These are phyloP conservation scores for Formica aserva DNA, from an alignment of 2,888 invertebrate genomes.

Conservation along the genomic window DNA sequence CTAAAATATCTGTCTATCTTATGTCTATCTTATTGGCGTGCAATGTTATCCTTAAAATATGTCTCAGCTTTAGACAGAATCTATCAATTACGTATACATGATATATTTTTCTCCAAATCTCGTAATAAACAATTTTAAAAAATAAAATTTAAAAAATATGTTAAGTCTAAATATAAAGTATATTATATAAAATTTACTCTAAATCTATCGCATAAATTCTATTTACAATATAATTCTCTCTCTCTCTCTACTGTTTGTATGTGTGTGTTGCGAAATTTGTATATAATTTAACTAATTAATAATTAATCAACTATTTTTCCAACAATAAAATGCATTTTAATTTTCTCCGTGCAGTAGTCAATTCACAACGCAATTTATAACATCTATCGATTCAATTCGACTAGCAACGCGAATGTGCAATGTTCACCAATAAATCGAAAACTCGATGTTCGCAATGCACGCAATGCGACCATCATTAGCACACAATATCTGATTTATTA, in stretches of 20 bases:
- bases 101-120: neutral
- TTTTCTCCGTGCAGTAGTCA: neutral
- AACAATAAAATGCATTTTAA: neutral
- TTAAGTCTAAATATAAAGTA: neutral
- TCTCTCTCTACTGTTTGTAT: no score
- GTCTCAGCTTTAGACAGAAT: neutral
- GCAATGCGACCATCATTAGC: constrained; percentile 9
- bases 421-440: neutral
- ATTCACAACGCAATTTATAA: neutral
- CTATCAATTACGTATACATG: neutral
- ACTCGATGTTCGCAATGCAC: neutral
- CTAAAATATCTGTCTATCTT: constrained; percentile 39
- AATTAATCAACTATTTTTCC: neutral
- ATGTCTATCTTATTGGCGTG: constrained; percentile 23
- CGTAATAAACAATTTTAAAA: neutral
- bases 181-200: neutral
- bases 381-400: neutral
- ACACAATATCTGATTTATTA: constrained; percentile 58
- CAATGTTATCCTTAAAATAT: constrained; percentile 9
- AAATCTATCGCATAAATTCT: neutral
- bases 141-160: neutral
- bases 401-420: neutral
- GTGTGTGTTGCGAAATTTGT: neutral
- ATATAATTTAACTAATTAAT: neutral
- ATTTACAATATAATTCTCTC: neutral